Evolutionary conservation across 2,888 invertebrate genomes (phyloP).

Genomic region (Drosophila prostipennis): DNA sequence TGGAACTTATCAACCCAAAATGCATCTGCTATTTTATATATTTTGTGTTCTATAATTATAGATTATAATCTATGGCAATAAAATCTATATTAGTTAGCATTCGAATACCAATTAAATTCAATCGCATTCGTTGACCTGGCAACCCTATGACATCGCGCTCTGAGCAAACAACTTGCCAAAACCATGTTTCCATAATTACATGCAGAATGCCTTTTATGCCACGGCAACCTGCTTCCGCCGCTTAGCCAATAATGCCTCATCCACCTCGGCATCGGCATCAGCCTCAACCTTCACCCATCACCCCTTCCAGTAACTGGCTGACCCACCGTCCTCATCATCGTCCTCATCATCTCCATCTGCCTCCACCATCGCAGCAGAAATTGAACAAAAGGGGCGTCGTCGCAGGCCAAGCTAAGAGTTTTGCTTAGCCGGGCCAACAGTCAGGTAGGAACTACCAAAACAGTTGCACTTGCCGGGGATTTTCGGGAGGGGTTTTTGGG

Average conservation of each 20-base stretch:
- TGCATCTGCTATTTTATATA: too few relatives aligned
- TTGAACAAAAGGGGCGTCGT: constrained; percentile 73
- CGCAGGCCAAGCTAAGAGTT: constrained; percentile 26
- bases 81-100: too few relatives aligned
- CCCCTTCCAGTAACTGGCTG: constrained; percentile 21
- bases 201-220: constrained; percentile 69
- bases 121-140: constrained; percentile 23
- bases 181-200: constrained; percentile 81
- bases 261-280: neutral
- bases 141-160: constrained; percentile 44
- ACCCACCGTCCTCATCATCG: constrained; percentile 15
- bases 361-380: constrained; percentile 60
- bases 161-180: constrained; percentile 67
- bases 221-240: constrained; percentile 54
- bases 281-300: constrained; percentile 26
- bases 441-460: constrained; percentile 69
- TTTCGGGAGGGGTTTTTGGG: neutral
- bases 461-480: constrained; percentile 65
- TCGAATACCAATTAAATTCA: neutral
- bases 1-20: too few relatives aligned
- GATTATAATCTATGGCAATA: too few relatives aligned
- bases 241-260: constrained; percentile 56
- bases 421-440: constrained; percentile 13
- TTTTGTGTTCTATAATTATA: too few relatives aligned
- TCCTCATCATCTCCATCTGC: constrained; percentile 23